These are phyloP conservation scores for Centropus bengalensis DNA, from an alignment of 2,113 vertebrate genomes.

Conservation along the genomic window DNA sequence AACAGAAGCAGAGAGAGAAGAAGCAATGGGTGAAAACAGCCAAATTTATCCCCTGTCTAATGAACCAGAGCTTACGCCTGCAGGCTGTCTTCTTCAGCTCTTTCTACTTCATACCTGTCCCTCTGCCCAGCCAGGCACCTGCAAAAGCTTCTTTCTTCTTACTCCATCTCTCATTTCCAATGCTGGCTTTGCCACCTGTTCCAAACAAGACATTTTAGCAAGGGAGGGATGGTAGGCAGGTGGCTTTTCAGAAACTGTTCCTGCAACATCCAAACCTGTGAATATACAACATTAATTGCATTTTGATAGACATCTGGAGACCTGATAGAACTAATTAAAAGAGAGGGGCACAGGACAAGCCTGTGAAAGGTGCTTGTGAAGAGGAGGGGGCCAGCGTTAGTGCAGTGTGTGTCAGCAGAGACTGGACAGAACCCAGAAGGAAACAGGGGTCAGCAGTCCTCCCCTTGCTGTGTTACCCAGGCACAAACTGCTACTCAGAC, in stretches of 20 bases:
- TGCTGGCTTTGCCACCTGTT: not conserved
- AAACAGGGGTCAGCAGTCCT: not conserved
- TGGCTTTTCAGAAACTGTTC: not conserved
- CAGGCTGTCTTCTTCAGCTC: not conserved
- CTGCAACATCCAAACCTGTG: not conserved
- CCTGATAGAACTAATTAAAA: not conserved
- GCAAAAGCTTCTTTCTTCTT: not conserved
- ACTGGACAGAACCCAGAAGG: not conserved
- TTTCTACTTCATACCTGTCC: not conserved
- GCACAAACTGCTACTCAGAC: not conserved
- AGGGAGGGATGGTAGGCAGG: not conserved
- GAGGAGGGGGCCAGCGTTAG: not conserved
- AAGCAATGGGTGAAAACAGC: not conserved
- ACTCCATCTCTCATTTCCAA: not conserved
- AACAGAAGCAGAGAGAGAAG: not conserved
- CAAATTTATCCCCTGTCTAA: not conserved
- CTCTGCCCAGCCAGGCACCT: not conserved
- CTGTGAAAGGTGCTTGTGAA: not conserved
- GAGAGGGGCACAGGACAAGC: not conserved
- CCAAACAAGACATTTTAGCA: not conserved
- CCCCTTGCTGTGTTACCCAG: fast-evolving
- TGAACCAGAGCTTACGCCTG: not conserved
- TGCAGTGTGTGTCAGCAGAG: not conserved
- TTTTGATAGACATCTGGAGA: not conserved
- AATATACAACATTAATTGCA: not conserved